Conservation (phyloP, 2,113 vertebrate species). For the Panthera leo region DNA sequence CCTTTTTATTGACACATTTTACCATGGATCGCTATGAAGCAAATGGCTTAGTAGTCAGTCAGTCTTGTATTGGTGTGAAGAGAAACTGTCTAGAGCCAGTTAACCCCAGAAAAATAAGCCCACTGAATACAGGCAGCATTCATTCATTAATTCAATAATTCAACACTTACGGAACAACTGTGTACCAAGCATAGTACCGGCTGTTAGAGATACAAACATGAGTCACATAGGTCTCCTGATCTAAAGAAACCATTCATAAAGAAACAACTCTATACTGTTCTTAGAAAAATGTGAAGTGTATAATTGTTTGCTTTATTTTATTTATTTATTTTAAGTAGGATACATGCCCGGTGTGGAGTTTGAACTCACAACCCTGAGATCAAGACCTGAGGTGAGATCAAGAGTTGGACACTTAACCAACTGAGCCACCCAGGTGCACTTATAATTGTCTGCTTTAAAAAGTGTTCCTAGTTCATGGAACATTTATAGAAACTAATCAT, state of each 20-base stretch:
- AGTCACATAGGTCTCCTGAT: neutral
- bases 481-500: conserved; percentile 28
- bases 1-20: conserved; percentile 13
- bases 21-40: neutral
- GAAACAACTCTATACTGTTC: neutral
- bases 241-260: neutral
- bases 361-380: no score
- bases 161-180: neutral
- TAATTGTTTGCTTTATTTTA: neutral
- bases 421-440: no score
- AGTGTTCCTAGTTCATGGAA: neutral
- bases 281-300: neutral
- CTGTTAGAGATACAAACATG: neutral
- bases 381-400: no score
- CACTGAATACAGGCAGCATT: neutral
- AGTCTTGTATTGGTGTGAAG: neutral
- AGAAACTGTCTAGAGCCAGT: neutral
- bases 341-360: no score
- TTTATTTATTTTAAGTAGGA: no score
- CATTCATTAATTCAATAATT: neutral
- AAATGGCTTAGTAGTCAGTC: neutral
- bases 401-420: no score
- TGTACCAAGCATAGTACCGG: neutral
- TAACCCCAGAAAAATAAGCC: conserved; percentile 2
- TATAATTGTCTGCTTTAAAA: neutral